A percentile compares a stretch with the other conserved stretches of the same genome.
These are phyloP conservation scores for Lasiurus cinereus DNA, from an alignment of 2,113 vertebrate species.

Conservation along the genomic window DNA sequence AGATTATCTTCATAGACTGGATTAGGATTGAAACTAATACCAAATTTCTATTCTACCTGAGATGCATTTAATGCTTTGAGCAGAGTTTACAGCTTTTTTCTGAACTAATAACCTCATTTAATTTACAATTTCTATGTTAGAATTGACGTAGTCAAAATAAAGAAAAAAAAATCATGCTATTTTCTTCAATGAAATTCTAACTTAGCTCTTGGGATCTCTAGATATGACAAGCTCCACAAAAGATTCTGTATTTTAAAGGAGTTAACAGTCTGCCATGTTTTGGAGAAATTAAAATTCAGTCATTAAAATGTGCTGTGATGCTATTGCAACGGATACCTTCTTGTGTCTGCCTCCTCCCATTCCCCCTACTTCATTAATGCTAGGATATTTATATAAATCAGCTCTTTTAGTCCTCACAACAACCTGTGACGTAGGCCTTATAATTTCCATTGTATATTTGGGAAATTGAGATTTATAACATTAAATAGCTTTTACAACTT, in stretches of 20 bases:
- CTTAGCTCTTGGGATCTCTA: background rate
- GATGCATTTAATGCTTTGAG: conserved; percentile 40
- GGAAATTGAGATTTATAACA: background rate
- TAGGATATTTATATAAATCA: background rate
- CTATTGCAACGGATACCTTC: background rate
- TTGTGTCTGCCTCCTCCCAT: background rate
- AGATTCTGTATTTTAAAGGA: background rate
- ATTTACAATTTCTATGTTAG: conserved; percentile 61
- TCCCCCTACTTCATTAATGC: background rate
- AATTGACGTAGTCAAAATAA: background rate
- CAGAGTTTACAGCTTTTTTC: conserved; percentile 23
- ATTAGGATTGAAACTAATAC: conserved; percentile 38
- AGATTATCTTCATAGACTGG: conserved; percentile 39
- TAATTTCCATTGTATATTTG: background rate
- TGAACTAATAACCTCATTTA: conserved; percentile 60
- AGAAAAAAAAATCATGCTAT: conserved; percentile 33
- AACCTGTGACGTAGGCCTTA: background rate
- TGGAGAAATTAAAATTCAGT: conserved; percentile 48
- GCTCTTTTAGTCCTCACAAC: conserved; percentile 1
- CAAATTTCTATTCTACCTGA: background rate
- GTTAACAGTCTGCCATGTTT: background rate
- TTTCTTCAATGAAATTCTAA: conserved; percentile 64
- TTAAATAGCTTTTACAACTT: background rate
- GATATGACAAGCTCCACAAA: background rate
- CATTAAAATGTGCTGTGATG: background rate